Evolutionary conservation across 92 coral and sea anemone species (phyloP).

Genomic region (Muricea muricata): DNA sequence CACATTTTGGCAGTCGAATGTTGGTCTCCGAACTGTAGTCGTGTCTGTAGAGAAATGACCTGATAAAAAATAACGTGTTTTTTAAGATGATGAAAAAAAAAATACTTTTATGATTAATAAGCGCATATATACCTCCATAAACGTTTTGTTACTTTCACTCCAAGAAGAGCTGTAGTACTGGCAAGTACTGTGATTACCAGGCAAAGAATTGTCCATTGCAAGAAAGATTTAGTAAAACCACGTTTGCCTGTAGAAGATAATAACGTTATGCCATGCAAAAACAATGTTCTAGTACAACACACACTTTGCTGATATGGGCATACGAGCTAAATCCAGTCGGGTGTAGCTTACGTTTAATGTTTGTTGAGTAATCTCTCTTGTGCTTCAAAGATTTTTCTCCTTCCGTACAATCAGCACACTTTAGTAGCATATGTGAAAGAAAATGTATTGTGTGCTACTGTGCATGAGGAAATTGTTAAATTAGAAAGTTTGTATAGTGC

Average conservation of each 20-base stretch:
- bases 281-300: no score
- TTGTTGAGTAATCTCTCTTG: no score
- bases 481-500: no score
- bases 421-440: no score
- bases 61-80: not conserved
- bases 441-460: no score
- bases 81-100: not conserved
- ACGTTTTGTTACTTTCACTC: conserved; percentile 4
- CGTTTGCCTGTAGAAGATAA: conserved; percentile 20
- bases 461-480: no score
- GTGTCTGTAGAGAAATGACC: conserved; percentile 42
- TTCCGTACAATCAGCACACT: no score
- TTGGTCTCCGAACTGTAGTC: conserved; percentile 28
- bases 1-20: conserved; percentile 7
- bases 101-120: no score
- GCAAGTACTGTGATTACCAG: not conserved
- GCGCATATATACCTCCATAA: conserved; percentile 45
- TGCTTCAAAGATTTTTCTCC: no score
- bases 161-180: conserved; percentile 1
- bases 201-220: conserved; percentile 23
- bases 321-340: no score
- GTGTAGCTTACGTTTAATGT: no score
- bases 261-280: not conserved
- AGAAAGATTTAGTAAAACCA: conserved; percentile 15
- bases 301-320: no score